Conservation (phyloP, 2,797 vertebrate species). For the Luscinia luscinia region DNA sequence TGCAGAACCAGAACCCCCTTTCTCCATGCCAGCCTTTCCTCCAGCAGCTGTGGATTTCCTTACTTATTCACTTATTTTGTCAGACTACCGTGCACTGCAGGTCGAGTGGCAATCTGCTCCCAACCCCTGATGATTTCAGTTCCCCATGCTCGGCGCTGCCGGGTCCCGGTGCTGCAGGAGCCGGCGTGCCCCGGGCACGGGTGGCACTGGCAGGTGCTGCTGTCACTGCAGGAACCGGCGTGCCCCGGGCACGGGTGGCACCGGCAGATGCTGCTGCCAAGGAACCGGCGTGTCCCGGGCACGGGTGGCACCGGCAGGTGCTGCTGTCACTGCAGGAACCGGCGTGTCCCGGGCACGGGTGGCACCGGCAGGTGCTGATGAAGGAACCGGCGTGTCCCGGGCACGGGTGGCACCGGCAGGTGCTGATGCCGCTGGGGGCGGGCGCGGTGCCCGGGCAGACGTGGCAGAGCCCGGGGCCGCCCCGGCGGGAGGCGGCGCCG, state of each 20-base stretch:
- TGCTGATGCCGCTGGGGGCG: not conserved
- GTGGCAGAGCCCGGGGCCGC: slow-evolving; percentile 24
- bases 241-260: too few species aligned
- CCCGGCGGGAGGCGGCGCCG: slow-evolving; percentile 1
- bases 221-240: too few species aligned
- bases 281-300: too few species aligned
- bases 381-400: not conserved
- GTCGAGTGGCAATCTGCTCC: rapidly evolving
- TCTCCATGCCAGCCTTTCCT: not conserved
- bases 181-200: too few species aligned
- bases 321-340: too few species aligned
- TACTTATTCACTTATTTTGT: not conserved
- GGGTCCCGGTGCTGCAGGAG: not conserved
- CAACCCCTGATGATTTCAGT: rapidly evolving
- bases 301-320: too few species aligned
- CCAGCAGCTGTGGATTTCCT: rapidly evolving
- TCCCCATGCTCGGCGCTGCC: rapidly evolving
- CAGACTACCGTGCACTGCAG: not conserved
- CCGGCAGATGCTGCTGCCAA: too few species aligned
- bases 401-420: not conserved
- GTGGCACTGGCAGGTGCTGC: too few species aligned
- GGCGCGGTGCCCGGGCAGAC: slow-evolving; percentile 19
- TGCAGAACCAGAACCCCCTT: rapidly evolving
- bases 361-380: too few species aligned
- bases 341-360: too few species aligned